Base-by-base conservation (phyloP, 2,888 invertebrate genomes). In the Scaptomyza cyrtandrae region DNA sequence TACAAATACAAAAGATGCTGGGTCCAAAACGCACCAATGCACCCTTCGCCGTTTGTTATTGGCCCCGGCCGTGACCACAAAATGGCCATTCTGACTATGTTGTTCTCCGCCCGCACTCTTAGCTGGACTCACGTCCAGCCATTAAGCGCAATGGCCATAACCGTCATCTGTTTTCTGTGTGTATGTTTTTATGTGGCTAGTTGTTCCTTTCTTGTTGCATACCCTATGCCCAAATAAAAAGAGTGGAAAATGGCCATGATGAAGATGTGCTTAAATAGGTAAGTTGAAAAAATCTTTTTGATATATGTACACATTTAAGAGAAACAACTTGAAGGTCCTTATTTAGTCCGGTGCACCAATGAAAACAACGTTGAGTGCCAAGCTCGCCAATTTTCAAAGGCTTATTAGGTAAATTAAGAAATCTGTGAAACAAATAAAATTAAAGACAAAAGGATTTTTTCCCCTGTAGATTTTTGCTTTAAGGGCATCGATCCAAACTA, bases 101-200 rank as follows among this genome's bases (percentile, higher is more conserved):
- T 55, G 45, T 66, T 33, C 52, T 14, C 27, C 2, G 44, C 49
- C 54, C 52, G 39, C 19, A 44, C 60, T 50, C 35, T 50, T 50
- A 50, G 50, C 50, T 19, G 19, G 19, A 24, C 50, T 57, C 78
- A 75, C 79, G 75, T 78, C 69, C 78, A 49, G 58, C 75, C 80
- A 86, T 84, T 84, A 82, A 76, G 78, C 63, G 64, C 72, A 66
- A 66, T 79, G 64, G 57, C 75, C 80, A 73, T 82, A 82, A 71
- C 75, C 75, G 84, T 86, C 89, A 87, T 87, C 81, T 89, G 78
- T 80, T 78, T 44, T 52, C 63, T 37, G 39, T 52, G 53, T 50
- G 10, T 24, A 2, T 56, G 24, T 53, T 16, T 29, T 37, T 54
- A 35, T 62, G 46, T 62, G 37, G 44, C 54, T 56, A 49, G 39